Conservation (phyloP, 2,888 invertebrate genomes). For the Gymnoscelis rufifasciata region DNA sequence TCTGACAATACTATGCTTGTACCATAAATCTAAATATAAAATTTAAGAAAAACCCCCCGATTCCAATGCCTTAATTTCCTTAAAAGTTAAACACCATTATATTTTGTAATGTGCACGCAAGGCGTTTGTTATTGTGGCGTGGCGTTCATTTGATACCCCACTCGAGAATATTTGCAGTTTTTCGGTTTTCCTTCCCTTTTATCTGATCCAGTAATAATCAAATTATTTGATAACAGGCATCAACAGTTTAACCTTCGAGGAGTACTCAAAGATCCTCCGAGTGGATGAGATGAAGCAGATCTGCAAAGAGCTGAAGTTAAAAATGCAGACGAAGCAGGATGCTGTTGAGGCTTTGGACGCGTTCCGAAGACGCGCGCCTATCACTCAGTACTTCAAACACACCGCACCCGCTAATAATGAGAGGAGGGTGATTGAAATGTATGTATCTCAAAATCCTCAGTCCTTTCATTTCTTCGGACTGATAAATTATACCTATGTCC, state of each 20-base stretch:
- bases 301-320: constrained; percentile 28
- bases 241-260: constrained; percentile 30
- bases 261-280: constrained; percentile 23
- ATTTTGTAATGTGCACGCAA: no score
- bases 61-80: no score
- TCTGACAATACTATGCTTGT: no score
- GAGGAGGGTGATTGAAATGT: constrained; percentile 48
- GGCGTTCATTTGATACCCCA: no score
- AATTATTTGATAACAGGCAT: constrained; percentile 9
- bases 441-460: background rate
- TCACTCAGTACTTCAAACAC: constrained; percentile 43
- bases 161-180: no score
- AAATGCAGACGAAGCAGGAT: constrained; percentile 40
- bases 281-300: constrained; percentile 25
- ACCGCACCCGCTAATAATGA: constrained; percentile 36
- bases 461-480: no score
- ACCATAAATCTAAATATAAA: no score
- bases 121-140: no score
- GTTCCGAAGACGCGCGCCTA: constrained; percentile 40
- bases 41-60: no score
- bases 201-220: background rate
- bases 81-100: no score
- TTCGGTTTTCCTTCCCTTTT: no score
- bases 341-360: constrained; percentile 40
- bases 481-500: no score